These are phyloP conservation scores for Limnephilus auricula DNA, from an alignment of 2,888 invertebrate species.

Conservation along the genomic window DNA sequence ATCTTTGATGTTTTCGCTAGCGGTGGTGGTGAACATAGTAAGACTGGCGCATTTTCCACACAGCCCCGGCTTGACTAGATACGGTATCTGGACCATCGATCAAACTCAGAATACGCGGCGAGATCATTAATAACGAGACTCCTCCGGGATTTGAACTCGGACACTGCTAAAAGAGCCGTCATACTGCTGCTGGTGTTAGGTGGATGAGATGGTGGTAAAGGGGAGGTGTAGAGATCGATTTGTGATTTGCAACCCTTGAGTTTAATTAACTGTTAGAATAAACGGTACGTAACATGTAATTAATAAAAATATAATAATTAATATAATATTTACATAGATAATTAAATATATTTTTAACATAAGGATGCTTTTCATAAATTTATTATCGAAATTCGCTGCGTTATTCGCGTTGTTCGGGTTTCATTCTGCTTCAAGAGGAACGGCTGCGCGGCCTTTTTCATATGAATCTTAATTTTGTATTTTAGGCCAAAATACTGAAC, in stretches of 20 bases:
- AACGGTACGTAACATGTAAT: too few relatives aligned
- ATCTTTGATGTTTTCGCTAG: not conserved
- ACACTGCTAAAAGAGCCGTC: conserved; percentile 53
- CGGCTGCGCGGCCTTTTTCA: too few relatives aligned
- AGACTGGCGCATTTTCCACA: not conserved
- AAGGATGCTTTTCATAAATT: too few relatives aligned
- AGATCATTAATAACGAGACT: conserved; percentile 53
- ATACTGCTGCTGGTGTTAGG: not conserved
- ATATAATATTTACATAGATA: too few relatives aligned
- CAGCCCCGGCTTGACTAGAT: conserved; percentile 36
- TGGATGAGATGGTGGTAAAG: not conserved
- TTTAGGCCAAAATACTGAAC: too few relatives aligned
- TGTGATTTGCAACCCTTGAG: not conserved
- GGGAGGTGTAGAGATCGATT: not conserved
- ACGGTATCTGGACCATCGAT: conserved; percentile 41
- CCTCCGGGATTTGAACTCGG: conserved; percentile 54
- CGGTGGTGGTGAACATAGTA: not conserved
- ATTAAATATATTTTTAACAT: too few relatives aligned
- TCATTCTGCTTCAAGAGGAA: too few relatives aligned
- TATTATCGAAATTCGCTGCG: too few relatives aligned
- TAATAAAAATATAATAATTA: too few relatives aligned
- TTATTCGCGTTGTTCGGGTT: too few relatives aligned
- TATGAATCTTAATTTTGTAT: too few relatives aligned
- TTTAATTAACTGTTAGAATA: not conserved
- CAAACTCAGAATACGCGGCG: conserved; percentile 40